phyloP scores from a whole-genome alignment of 2,888 invertebrate species.

The Theretra japonica region DNA sequence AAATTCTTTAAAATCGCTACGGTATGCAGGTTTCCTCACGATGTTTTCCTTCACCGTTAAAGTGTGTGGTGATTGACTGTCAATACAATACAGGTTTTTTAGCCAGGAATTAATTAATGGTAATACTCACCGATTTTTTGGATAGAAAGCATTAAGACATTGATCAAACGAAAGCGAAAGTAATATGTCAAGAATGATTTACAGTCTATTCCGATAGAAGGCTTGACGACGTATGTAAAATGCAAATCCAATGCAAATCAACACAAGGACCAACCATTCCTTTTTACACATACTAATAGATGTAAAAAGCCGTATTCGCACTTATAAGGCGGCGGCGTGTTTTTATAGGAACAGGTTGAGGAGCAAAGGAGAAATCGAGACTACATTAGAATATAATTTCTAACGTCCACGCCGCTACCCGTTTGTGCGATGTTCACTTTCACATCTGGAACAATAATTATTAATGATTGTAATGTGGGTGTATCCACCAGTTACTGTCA shows the following conservation, averaged over 20 bases:
- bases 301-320: neutral
- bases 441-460: slow-evolving; percentile 3
- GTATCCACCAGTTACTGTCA: neutral
- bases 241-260: neutral
- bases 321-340: neutral
- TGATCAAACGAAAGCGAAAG: too few species aligned
- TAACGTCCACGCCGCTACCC: neutral
- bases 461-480: neutral
- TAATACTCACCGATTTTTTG: too few species aligned
- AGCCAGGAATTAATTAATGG: too few species aligned
- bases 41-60: too few species aligned
- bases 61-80: too few species aligned
- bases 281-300: slow-evolving; percentile 5
- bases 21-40: too few species aligned
- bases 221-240: neutral
- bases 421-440: slow-evolving; percentile 2
- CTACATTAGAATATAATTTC: slow-evolving; percentile 24
- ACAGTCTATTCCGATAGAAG: too few species aligned
- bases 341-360: slow-evolving; percentile 21
- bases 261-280: neutral
- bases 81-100: too few species aligned
- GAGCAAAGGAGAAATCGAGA: slow-evolving; percentile 19
- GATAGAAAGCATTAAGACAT: too few species aligned
- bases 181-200: too few species aligned
- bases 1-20: too few species aligned